Conservation (phyloP, 2,113 vertebrate genomes). For the Morone chrysops region DNA sequence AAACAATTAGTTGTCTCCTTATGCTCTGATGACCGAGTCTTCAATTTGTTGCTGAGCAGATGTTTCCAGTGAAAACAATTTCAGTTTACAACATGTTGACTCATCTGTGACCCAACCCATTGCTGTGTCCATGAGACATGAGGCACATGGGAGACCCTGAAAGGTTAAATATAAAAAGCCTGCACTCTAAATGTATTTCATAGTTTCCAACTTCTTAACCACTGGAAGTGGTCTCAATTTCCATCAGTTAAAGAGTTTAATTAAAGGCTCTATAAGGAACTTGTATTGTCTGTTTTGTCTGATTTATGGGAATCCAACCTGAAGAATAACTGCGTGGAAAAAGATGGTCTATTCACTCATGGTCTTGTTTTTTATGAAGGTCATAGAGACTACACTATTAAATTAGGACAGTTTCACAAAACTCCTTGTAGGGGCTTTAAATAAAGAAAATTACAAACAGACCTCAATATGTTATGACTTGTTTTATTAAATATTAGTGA, state of each 20-base stretch:
- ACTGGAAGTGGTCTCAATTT: not conserved
- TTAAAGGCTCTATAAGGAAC: not conserved
- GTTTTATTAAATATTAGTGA: not conserved
- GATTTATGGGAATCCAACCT: not conserved
- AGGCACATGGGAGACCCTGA: not conserved
- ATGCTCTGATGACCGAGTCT: constrained; percentile 63
- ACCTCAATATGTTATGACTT: not conserved
- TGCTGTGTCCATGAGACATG: not conserved
- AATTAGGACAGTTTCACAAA: too few relatives aligned
- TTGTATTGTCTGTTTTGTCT: too few relatives aligned
- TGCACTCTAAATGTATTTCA: not conserved
- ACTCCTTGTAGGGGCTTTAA: too few relatives aligned
- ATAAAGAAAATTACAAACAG: too few relatives aligned
- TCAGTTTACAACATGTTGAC: constrained; percentile 75
- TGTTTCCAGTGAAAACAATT: constrained; percentile 59
- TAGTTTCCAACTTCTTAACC: not conserved
- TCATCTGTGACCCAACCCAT: constrained; percentile 6
- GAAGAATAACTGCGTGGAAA: not conserved
- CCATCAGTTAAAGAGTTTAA: not conserved
- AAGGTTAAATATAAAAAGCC: not conserved
- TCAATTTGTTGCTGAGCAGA: constrained; percentile 81
- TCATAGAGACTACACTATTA: too few relatives aligned
- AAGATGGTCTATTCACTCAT: too few relatives aligned
- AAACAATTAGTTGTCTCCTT: constrained; percentile 52
- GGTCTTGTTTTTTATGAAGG: too few relatives aligned